phyloP scores from a whole-genome alignment of 2,797 vertebrate species.

The Hyperoplus lanceolatus region DNA sequence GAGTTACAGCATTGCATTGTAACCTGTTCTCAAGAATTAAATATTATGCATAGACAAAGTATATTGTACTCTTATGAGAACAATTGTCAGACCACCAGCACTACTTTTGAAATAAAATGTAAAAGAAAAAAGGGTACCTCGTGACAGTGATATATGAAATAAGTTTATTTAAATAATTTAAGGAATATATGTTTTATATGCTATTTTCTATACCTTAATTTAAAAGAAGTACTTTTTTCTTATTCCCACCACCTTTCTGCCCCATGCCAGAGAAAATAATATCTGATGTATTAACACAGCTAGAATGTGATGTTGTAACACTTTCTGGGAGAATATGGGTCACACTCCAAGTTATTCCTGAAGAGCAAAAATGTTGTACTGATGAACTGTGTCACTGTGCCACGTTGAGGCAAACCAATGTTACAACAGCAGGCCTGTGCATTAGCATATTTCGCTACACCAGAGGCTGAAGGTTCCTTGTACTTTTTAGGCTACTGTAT shows the following conservation, averaged over 20 bases:
- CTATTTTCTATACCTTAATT: constrained; percentile 91
- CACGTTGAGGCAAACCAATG: constrained; percentile 83
- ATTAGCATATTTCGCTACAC: constrained; percentile 77
- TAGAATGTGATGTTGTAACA: constrained; percentile 89
- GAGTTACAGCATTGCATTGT: constrained; percentile 90
- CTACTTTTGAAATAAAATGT: constrained; percentile 88
- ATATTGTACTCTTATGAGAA: constrained; percentile 88
- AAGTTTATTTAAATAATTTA: constrained; percentile 91
- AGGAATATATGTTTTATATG: constrained; percentile 92
- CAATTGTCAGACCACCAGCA: constrained; percentile 91
- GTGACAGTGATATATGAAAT: constrained; percentile 89
- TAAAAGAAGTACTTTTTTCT: constrained; percentile 86
- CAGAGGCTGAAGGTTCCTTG: constrained; percentile 78
- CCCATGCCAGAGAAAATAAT: constrained; percentile 78
- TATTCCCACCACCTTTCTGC: constrained; percentile 85
- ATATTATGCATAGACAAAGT: constrained; percentile 90
- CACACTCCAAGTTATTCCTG: constrained; percentile 87
- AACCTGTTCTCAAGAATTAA: constrained; percentile 88
- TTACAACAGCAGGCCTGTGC: constrained; percentile 81
- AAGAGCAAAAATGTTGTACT: constrained; percentile 87
- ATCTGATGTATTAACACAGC: constrained; percentile 85
- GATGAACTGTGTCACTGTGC: constrained; percentile 89
- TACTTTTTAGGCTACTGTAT: constrained; percentile 87
- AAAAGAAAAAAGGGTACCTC: constrained; percentile 85
- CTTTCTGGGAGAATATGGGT: constrained; percentile 86